Evolutionary conservation across 2,888 invertebrate species (phyloP), one percentile per base, ranked within the genome.

Genomic region (Doris montereyensis): DNA sequence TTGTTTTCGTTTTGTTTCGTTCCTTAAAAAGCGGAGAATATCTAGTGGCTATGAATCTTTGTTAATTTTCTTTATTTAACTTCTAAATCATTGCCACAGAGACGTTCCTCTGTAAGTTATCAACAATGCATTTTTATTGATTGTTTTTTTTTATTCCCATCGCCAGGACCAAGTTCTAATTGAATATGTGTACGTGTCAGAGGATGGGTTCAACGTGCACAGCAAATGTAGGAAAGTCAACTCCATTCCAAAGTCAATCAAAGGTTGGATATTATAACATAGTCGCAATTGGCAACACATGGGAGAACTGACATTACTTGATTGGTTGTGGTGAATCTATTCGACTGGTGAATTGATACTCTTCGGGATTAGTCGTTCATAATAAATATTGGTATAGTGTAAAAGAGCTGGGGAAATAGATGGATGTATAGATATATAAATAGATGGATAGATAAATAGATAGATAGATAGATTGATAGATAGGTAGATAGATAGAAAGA

Each of bases 131-230:
- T 3, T 24, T 24, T 34, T 30, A 34, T 32, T 24, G 17, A 35
- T 21, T 1, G 24, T 1, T 32, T 0, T 3, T 26, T 62, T n/a
- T n/a, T n/a, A n/a, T n/a, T n/a, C 41, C 70, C 10, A 35, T 65
- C 57, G 1, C 0, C 65, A 78, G 78, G 78, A 80, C 67, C 73
- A 76, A 24, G 80, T 80, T 0, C 73, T 82, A 4, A 75, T 82
- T 57, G 82, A 82, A 57, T 82, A 82, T 67, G 80, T 82, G 41
- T 82, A 80, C 71, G 76, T 82, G 5, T 78, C 76, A 8, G 82
- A 82, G 52, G 82, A 82, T 57, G 82, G 80, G 24, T 65, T 72
- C 58, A 82, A 68, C 4, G 57, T 82, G 2, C 80, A 78, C 76
- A 80, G 80, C 74, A 82, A 82, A 67, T 82, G 82, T 26, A 34